These are phyloP conservation scores for Paramormyrops hopkinsi DNA, from an alignment of 2,797 vertebrate species.

Conservation along the genomic window DNA sequence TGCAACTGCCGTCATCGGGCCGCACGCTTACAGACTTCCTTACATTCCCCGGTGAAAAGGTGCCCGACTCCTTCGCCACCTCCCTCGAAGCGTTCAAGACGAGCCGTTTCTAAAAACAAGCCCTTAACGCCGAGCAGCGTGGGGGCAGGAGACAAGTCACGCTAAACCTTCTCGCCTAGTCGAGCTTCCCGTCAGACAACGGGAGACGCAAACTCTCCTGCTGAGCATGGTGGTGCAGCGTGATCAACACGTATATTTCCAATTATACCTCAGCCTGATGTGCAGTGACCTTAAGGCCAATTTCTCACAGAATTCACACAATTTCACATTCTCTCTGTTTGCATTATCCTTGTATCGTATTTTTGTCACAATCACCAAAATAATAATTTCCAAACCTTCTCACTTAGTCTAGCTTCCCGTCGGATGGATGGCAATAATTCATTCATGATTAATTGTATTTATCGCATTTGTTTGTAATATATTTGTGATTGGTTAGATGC, in stretches of 20 bases:
- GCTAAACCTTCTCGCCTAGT: constrained; percentile 38
- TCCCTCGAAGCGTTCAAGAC: constrained; percentile 46
- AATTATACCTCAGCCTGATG: background rate
- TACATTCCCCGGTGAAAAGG: constrained; percentile 51
- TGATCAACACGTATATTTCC: background rate
- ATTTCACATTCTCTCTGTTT: background rate
- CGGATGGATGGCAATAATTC: background rate
- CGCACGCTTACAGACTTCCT: constrained; percentile 50
- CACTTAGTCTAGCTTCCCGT: background rate
- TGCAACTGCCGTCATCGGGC: constrained; percentile 30
- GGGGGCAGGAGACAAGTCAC: constrained; percentile 33
- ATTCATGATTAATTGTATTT: background rate
- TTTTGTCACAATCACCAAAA: background rate
- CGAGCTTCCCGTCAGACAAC: background rate
- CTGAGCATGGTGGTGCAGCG: background rate
- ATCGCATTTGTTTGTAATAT: background rate
- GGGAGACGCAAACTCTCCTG: background rate
- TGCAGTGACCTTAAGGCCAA: background rate
- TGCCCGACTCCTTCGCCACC: constrained; percentile 53
- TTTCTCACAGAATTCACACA: background rate
- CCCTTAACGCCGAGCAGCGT: constrained; percentile 50
- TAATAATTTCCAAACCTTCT: constrained; percentile 33
- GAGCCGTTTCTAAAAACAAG: constrained; percentile 45
- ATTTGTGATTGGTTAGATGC: background rate
- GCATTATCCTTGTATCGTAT: background rate